Conservation (phyloP, 2,888 invertebrate genomes). For the Gonocerus acuteangulatus region DNA sequence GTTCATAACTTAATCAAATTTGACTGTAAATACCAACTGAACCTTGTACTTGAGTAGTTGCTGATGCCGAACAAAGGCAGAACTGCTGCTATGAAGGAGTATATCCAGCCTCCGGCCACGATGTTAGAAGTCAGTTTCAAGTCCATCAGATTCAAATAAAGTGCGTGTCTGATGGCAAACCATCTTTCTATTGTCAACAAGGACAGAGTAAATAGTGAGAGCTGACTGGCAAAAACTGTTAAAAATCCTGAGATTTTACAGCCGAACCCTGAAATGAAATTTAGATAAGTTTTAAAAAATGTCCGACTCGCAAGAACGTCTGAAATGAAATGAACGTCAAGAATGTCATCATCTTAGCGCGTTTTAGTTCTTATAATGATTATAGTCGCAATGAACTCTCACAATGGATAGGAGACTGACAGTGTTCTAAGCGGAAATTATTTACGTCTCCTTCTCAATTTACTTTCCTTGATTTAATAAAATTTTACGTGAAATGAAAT, state of each 20-base stretch:
- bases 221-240: constrained; percentile 77
- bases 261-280: constrained; percentile 53
- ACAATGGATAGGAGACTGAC: too few relatives aligned
- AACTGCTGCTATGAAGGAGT: constrained; percentile 66
- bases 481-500: too few relatives aligned
- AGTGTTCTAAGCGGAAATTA: too few relatives aligned
- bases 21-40: constrained; percentile 28
- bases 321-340: too few relatives aligned
- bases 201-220: constrained; percentile 79
- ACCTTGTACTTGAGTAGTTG: constrained; percentile 79
- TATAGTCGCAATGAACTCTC: too few relatives aligned
- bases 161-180: constrained; percentile 75
- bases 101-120: constrained; percentile 72
- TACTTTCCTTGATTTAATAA: too few relatives aligned
- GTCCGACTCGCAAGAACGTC: too few relatives aligned
- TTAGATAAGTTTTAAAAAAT: too few relatives aligned
- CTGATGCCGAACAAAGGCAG: constrained; percentile 76
- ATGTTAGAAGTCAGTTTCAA: constrained; percentile 63
- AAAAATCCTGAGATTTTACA: constrained; percentile 82
- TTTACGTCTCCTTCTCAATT: too few relatives aligned
- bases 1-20: too few relatives aligned
- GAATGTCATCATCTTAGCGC: too few relatives aligned
- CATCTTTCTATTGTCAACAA: constrained; percentile 78
- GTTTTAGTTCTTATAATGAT: too few relatives aligned
- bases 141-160: constrained; percentile 72